phyloP scores from a whole-genome alignment of 2,888 invertebrate genomes.

The Nephrocerus scutellatus region DNA sequence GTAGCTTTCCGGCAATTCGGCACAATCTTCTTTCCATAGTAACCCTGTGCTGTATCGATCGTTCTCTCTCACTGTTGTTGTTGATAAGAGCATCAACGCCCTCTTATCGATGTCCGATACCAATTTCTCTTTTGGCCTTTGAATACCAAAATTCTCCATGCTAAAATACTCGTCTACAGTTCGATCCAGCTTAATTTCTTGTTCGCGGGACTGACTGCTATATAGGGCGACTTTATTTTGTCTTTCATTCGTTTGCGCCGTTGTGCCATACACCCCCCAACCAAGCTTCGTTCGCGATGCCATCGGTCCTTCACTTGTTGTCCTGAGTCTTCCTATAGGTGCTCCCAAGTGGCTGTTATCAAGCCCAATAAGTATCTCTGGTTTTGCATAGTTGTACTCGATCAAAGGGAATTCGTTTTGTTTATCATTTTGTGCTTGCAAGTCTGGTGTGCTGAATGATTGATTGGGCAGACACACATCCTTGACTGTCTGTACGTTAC shows the following conservation, averaged over 20 bases:
- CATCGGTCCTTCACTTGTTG: too few species aligned
- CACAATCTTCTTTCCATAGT: constrained; percentile 21
- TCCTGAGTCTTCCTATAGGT: too few species aligned
- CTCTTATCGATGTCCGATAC: not conserved
- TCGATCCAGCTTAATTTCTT: constrained; percentile 3
- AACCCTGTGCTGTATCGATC: constrained; percentile 17
- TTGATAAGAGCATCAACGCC: constrained; percentile 1
- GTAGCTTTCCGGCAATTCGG: constrained; percentile 20
- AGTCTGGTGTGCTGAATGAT: too few species aligned
- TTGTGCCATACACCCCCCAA: constrained; percentile 1
- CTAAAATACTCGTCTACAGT: constrained; percentile 2
- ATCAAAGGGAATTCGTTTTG: not conserved
- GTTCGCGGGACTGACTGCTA: too few species aligned
- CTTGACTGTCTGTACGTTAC: too few species aligned
- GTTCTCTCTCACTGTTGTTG: not conserved
- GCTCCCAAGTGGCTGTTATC: not conserved
- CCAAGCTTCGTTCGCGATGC: not conserved
- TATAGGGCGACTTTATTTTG: too few species aligned
- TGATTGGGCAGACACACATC: too few species aligned
- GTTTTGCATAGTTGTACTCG: not conserved
- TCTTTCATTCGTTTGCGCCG: too few species aligned
- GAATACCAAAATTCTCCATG: constrained; percentile 2
- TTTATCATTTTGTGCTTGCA: too few species aligned
- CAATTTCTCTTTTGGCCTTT: not conserved
- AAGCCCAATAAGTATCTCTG: not conserved